Percentiles rank a stretch among this genome's conserved stretches.
Conservation (phyloP, 2,888 invertebrate species). For the Xestia rhomboidea region DNA sequence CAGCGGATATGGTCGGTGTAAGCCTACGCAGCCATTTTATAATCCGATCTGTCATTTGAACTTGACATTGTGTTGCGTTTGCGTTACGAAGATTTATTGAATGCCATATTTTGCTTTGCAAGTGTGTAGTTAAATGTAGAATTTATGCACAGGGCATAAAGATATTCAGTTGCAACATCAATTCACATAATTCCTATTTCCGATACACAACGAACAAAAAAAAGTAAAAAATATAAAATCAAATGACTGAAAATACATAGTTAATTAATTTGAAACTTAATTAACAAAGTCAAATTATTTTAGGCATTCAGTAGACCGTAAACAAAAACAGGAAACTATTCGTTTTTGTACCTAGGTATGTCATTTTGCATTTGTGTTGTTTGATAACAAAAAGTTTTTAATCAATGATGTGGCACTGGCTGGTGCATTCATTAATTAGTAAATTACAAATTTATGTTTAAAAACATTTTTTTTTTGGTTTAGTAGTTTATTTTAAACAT, state of each 20-base stretch:
- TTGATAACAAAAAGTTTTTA: constrained; percentile 18
- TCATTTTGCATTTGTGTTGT: constrained; percentile 21
- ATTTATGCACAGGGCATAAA: not conserved
- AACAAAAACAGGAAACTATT: constrained; percentile 18
- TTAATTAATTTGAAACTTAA: not conserved
- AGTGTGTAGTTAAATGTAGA: not conserved
- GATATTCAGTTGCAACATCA: not conserved
- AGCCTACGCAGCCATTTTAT: constrained; percentile 65
- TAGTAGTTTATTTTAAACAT: too few relatives aligned
- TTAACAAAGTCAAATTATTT: constrained; percentile 10
- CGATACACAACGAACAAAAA: not conserved
- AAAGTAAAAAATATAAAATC: not conserved
- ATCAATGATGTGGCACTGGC: not conserved
- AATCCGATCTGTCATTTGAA: constrained; percentile 56
- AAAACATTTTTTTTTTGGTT: not conserved
- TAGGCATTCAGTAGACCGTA: constrained; percentile 3
- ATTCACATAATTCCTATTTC: not conserved
- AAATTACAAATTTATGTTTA: not conserved
- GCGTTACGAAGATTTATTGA: constrained; percentile 49
- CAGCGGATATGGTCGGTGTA: constrained; percentile 64
- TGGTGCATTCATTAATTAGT: constrained; percentile 3
- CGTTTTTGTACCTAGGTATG: not conserved
- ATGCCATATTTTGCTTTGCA: constrained; percentile 8
- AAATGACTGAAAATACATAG: not conserved
- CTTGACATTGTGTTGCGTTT: constrained; percentile 56